Evolutionary conservation across 2,797 vertebrate species (phyloP).

Genomic region (Coranthus polyacanthus): DNA sequence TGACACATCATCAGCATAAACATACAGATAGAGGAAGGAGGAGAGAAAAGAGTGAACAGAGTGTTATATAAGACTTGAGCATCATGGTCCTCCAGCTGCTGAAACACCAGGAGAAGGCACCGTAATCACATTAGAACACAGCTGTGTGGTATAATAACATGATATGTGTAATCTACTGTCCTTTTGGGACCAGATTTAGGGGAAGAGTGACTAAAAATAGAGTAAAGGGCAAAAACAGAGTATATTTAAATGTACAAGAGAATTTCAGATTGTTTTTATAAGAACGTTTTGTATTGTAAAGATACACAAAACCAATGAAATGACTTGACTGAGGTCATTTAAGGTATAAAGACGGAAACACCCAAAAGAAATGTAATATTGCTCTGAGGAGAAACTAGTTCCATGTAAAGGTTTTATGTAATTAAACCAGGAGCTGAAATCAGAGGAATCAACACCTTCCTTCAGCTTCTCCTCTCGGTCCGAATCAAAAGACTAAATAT

Average conservation of each 20-base stretch:
- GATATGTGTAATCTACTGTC: constrained; percentile 9
- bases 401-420: no score
- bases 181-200: not conserved
- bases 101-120: constrained; percentile 52
- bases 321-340: no score
- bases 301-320: no score
- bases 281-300: no score
- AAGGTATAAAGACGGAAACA: no score
- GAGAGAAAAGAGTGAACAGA: constrained; percentile 21
- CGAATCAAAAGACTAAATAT: no score
- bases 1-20: constrained; percentile 78
- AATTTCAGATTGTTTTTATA: not conserved
- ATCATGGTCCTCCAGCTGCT: constrained; percentile 60
- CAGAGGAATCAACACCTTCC: no score
- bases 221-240: not conserved
- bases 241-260: no score
- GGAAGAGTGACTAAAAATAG: constrained; percentile 5
- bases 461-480: no score
- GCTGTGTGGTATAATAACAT: constrained; percentile 27
- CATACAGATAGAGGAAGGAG: constrained; percentile 43
- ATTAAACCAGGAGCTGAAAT: no score
- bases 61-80: constrained; percentile 70
- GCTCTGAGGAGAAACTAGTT: no score
- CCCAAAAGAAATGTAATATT: no score
- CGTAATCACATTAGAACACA: constrained; percentile 66